phyloP scores from a whole-genome alignment of 23 tunicate genomes.

The Clavelina lepadiformis region DNA sequence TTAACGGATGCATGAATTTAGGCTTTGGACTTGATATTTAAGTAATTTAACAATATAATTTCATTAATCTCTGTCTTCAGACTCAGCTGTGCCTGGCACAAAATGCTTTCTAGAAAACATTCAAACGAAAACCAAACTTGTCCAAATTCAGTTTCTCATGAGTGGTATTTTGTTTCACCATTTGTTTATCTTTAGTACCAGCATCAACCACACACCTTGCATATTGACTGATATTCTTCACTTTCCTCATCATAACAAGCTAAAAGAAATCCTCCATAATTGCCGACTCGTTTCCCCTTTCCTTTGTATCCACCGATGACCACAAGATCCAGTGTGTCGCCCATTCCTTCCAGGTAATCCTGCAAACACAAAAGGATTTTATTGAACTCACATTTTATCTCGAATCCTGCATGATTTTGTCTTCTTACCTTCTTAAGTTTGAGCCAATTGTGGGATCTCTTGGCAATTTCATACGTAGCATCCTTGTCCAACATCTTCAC shows the following conservation, averaged over 20 bases:
- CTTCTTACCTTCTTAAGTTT: conserved; percentile 84
- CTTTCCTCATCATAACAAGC: conserved; percentile 97
- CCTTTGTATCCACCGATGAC: conserved; percentile 95
- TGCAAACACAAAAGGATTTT: too few species aligned
- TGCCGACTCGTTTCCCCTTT: conserved; percentile 93
- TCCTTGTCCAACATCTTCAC: conserved; percentile 87
- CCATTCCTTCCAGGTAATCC: conserved; percentile 98
- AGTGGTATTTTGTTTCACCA: too few species aligned
- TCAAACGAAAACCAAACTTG: too few species aligned
- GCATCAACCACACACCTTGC: conserved; percentile 64
- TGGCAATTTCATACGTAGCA: conserved; percentile 96
- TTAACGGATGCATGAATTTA: too few species aligned
- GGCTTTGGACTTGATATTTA: too few species aligned
- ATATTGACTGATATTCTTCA: conserved; percentile 96
- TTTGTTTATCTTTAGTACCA: too few species aligned
- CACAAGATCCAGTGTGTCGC: conserved; percentile 92
- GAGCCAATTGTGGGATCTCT: conserved; percentile 97
- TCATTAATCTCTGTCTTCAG: too few species aligned
- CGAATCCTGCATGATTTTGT: neutral
- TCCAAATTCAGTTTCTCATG: too few species aligned
- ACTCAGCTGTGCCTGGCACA: too few species aligned
- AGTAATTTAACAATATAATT: too few species aligned
- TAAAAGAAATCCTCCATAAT: conserved; percentile 81
- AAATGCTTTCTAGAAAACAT: too few species aligned
- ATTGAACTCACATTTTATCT: neutral